A percentile compares a stretch with the other conserved stretches of the same genome.
Evolutionary conservation across 2,797 vertebrate species (phyloP).

Genomic region (Girardinus metallicus): DNA sequence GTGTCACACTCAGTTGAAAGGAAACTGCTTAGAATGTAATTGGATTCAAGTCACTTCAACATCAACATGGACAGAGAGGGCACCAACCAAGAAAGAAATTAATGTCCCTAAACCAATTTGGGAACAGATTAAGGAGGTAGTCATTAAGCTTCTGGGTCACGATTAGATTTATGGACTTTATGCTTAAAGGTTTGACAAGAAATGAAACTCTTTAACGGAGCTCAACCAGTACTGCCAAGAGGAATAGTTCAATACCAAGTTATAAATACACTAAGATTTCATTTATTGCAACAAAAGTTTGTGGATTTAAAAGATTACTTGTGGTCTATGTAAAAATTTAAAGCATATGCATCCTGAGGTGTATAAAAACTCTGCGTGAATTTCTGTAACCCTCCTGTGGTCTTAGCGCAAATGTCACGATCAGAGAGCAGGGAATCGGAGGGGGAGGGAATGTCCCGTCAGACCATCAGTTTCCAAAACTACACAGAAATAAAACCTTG

Average conservation of each 20-base stretch:
- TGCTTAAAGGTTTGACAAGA: not conserved
- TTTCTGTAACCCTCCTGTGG: not conserved
- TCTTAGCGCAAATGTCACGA: too few relatives aligned
- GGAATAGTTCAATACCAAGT: not conserved
- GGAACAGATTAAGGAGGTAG: not conserved
- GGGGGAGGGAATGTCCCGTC: too few relatives aligned
- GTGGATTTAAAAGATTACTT: not conserved
- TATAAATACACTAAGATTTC: not conserved
- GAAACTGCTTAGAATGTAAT: not conserved
- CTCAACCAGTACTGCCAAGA: not conserved
- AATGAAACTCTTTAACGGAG: not conserved
- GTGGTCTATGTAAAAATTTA: not conserved
- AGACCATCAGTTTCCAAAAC: too few relatives aligned
- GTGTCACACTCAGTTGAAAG: not conserved
- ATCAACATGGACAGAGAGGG: not conserved
- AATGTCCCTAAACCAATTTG: not conserved
- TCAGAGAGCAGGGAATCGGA: too few relatives aligned
- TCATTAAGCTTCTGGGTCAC: not conserved
- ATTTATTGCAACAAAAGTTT: not conserved
- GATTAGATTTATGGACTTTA: not conserved
- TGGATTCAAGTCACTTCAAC: not conserved
- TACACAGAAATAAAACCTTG: too few relatives aligned
- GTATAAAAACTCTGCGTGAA: not conserved
- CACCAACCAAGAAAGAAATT: not conserved
- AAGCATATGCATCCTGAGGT: not conserved